These are phyloP conservation scores for Sprattus sprattus DNA, from an alignment of 2,113 vertebrate genomes.

Conservation along the genomic window DNA sequence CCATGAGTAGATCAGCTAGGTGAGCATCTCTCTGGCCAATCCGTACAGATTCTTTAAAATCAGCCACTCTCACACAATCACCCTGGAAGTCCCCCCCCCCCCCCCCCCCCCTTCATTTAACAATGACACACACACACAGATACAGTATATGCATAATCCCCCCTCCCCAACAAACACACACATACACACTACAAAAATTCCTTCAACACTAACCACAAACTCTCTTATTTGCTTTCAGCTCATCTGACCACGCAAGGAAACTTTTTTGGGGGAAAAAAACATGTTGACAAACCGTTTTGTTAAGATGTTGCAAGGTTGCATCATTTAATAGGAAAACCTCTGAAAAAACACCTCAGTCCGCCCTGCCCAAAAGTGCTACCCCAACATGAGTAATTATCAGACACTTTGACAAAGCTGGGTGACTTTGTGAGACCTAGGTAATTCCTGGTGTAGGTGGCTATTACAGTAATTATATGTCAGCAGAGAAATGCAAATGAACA, in stretches of 20 bases:
- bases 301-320: not conserved
- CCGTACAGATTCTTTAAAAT: not conserved
- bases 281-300: too few relatives aligned
- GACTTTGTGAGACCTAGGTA: slow-evolving; percentile 44
- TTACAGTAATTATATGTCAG: slow-evolving; percentile 59
- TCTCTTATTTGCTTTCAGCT: not conserved
- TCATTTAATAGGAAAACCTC: not conserved
- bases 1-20: not conserved
- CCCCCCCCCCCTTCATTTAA: too few relatives aligned
- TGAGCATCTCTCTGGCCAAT: not conserved
- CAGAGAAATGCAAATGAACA: slow-evolving; percentile 52
- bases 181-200: not conserved
- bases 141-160: too few relatives aligned
- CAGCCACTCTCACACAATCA: not conserved
- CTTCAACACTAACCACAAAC: not conserved
- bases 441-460: slow-evolving; percentile 55
- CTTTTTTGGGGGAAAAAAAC: not conserved
- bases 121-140: not conserved
- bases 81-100: not conserved
- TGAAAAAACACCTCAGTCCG: not conserved
- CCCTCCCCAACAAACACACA: not conserved
- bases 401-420: slow-evolving; percentile 45
- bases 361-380: slow-evolving; percentile 17
- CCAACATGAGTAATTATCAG: slow-evolving; percentile 41
- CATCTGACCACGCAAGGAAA: not conserved